Percentiles rank a stretch among this genome's conserved stretches.
phyloP scores from a whole-genome alignment of 2,888 invertebrate genomes.

The Bellardia bayeri region DNA sequence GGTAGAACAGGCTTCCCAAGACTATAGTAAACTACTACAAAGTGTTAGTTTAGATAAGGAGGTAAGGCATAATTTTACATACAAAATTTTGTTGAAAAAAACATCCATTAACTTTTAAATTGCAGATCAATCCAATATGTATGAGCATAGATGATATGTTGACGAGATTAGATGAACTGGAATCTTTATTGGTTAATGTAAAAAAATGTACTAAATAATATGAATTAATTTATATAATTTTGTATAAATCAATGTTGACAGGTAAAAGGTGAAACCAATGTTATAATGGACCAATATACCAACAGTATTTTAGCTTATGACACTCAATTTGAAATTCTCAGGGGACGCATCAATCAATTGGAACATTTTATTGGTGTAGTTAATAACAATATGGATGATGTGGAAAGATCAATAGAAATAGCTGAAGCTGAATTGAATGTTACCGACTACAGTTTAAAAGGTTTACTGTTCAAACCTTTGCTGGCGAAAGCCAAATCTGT shows the following conservation, averaged over 20 bases:
- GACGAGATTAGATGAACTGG: conserved; percentile 88
- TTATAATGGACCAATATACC: conserved; percentile 84
- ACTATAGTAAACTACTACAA: conserved; percentile 86
- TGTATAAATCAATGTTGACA: conserved; percentile 55
- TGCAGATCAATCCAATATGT: conserved; percentile 85
- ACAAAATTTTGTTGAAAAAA: background rate
- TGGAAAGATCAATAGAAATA: conserved; percentile 87
- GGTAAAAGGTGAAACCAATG: conserved; percentile 82
- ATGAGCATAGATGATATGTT: conserved; percentile 88
- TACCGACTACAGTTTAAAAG: conserved; percentile 86
- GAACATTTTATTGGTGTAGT: conserved; percentile 86
- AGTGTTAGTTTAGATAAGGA: conserved; percentile 86
- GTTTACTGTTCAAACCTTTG: conserved; percentile 86
- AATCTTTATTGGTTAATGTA: conserved; percentile 87
- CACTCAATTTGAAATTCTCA: conserved; percentile 85
- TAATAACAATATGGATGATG: conserved; percentile 85
- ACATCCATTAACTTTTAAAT: background rate
- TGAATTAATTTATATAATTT: too few relatives aligned
- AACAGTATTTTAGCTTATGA: conserved; percentile 85
- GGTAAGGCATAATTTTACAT: conserved; percentile 78
- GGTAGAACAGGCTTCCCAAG: conserved; percentile 85
- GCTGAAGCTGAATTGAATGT: conserved; percentile 87
- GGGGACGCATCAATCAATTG: conserved; percentile 86
- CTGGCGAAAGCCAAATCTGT: conserved; percentile 80
- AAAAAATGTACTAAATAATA: conserved; percentile 74